Percentiles rank a stretch among this genome's conserved stretches.
These are phyloP conservation scores for Trogon surrucura DNA, from an alignment of 2,113 vertebrate genomes.

Conservation along the genomic window DNA sequence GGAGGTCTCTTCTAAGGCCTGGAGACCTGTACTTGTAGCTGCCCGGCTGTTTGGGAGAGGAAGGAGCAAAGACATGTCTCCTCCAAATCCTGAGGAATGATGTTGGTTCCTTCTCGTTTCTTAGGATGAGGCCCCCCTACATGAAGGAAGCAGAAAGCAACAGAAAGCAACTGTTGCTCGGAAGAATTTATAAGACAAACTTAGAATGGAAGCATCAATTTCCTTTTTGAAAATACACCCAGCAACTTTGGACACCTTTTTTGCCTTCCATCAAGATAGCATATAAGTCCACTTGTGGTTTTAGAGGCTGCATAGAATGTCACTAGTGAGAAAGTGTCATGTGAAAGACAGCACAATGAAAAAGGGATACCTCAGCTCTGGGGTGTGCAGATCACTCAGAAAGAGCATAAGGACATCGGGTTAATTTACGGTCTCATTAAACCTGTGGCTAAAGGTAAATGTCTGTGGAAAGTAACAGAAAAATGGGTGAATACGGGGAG, in stretches of 20 bases:
- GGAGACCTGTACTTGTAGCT: background rate
- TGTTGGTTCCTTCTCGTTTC: background rate
- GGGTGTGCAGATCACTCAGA: background rate
- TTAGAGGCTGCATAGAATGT: background rate
- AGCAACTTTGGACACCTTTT: background rate
- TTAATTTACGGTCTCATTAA: background rate
- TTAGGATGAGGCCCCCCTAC: background rate
- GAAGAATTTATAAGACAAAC: background rate
- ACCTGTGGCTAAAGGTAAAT: background rate
- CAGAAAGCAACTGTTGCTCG: background rate
- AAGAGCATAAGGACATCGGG: background rate
- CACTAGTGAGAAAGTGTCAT: background rate
- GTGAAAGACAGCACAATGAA: background rate
- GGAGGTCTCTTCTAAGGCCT: background rate
- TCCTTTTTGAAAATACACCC: background rate
- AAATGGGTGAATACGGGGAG: background rate
- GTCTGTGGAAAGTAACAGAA: background rate
- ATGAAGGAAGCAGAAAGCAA: background rate
- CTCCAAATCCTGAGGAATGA: background rate
- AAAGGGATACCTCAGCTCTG: background rate
- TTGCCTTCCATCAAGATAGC: background rate
- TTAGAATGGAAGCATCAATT: background rate
- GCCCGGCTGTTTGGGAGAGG: background rate
- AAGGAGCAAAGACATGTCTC: background rate
- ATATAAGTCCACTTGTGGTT: background rate